Percentiles rank a stretch among this genome's conserved stretches.
Conservation (phyloP, 2,888 invertebrate genomes). For the Agonopterix subpropinquella region DNA sequence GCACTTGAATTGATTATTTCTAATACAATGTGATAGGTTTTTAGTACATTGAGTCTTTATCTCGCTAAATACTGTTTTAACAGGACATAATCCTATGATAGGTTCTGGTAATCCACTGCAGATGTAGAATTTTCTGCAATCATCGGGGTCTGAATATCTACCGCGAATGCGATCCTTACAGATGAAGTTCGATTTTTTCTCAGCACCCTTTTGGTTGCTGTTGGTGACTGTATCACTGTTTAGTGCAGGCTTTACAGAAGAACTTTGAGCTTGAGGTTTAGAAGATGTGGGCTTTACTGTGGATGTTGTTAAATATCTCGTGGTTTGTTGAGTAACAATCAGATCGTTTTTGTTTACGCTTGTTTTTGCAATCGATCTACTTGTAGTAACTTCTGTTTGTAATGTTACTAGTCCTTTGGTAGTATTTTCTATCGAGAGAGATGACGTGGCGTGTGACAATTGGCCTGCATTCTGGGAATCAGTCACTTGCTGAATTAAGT, state of each 20-base stretch:
- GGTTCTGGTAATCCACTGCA: conserved; percentile 51
- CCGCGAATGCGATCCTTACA: conserved; percentile 47
- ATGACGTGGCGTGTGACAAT: too few relatives aligned
- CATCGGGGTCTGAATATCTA: conserved; percentile 55
- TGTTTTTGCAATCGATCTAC: too few relatives aligned
- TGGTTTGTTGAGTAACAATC: neutral
- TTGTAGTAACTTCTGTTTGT: too few relatives aligned
- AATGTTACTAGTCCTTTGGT: too few relatives aligned
- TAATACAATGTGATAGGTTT: conserved; percentile 61
- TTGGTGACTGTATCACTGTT: neutral
- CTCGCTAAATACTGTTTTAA: conserved; percentile 60
- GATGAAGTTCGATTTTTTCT: conserved; percentile 14
- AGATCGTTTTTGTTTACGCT: neutral
- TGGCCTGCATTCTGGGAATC: too few relatives aligned
- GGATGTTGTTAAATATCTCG: too few relatives aligned
- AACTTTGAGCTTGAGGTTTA: neutral
- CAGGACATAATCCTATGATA: conserved; percentile 47
- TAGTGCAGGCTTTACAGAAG: neutral
- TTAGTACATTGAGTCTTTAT: conserved; percentile 61
- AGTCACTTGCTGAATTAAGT: too few relatives aligned
- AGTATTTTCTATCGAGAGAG: too few relatives aligned
- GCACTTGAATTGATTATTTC: conserved; percentile 67
- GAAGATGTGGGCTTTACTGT: too few relatives aligned
- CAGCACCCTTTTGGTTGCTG: neutral
- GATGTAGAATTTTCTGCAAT: conserved; percentile 70